Conservation (phyloP, 2,888 invertebrate species). For the Trachelus troglodyta region DNA sequence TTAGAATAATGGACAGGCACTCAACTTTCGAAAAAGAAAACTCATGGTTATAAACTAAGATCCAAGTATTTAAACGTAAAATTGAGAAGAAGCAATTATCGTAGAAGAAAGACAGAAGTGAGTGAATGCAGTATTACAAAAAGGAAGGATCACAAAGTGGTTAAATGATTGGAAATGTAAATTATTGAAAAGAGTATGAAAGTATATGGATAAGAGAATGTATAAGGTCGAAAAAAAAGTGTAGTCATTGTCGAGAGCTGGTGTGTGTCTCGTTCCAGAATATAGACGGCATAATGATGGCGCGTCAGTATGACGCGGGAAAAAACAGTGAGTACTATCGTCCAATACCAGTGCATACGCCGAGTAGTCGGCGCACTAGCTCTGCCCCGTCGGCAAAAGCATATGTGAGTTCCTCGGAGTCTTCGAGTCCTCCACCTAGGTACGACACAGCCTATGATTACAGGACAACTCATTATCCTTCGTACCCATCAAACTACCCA, state of each 20-base stretch:
- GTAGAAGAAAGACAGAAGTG: no score
- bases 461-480: slow-evolving; percentile 63
- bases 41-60: background rate
- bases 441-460: slow-evolving; percentile 62
- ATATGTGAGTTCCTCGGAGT: slow-evolving; percentile 52
- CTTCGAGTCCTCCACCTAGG: slow-evolving; percentile 30
- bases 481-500: slow-evolving; percentile 63
- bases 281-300: slow-evolving; percentile 66
- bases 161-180: no score
- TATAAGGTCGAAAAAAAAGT: slow-evolving; percentile 18
- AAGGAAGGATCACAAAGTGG: background rate
- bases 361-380: slow-evolving; percentile 59
- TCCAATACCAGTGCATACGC: slow-evolving; percentile 62
- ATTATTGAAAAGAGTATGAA: slow-evolving; percentile 3
- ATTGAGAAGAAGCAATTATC: background rate
- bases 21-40: background rate
- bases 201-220: background rate
- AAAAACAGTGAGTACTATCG: slow-evolving; percentile 64
- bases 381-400: slow-evolving; percentile 43
- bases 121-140: slow-evolving; percentile 18
- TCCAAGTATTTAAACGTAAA: background rate
- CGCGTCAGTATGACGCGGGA: slow-evolving; percentile 64
- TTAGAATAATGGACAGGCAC: background rate
- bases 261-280: slow-evolving; percentile 66
- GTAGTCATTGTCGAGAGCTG: slow-evolving; percentile 64